A percentile compares a stretch with the other conserved stretches of the same genome.
Conservation (phyloP, 2,888 invertebrate species). For the Heterodera filipjevi region DNA sequence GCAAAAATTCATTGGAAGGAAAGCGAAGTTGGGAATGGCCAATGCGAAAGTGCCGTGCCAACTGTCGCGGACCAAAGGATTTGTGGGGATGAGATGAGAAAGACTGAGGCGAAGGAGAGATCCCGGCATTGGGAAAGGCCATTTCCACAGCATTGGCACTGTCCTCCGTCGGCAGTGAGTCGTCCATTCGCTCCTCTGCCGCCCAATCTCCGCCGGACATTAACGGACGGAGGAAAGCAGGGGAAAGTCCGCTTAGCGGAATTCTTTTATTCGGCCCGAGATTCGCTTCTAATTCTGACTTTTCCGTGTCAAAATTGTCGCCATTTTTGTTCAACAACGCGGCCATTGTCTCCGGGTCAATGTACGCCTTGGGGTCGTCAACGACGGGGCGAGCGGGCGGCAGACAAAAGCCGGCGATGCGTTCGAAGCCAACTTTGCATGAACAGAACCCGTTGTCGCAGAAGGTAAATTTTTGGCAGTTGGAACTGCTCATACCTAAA, state of each 20-base stretch:
- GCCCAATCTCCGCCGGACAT: background rate
- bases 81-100: background rate
- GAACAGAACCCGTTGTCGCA: slow-evolving; percentile 60
- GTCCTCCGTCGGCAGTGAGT: background rate
- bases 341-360: slow-evolving; percentile 26
- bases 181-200: background rate
- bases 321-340: background rate
- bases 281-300: background rate
- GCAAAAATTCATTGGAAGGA: background rate
- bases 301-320: background rate
- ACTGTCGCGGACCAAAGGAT: background rate
- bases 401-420: slow-evolving; percentile 48
- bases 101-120: background rate
- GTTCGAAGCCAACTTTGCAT: slow-evolving; percentile 52
- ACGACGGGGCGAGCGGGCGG: slow-evolving; percentile 44
- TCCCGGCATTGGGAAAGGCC: background rate
- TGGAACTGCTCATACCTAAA: slow-evolving; percentile 36
- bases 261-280: background rate
- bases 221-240: no score
- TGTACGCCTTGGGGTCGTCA: slow-evolving; percentile 33
- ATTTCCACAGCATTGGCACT: background rate
- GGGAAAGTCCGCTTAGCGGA: background rate
- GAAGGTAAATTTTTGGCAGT: slow-evolving; percentile 57
- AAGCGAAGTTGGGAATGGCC: background rate
- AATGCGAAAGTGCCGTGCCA: no score